Percentiles rank a stretch among this genome's conserved stretches.
Conservation (phyloP, 2,113 vertebrate species). For the Pithys albifrons region DNA sequence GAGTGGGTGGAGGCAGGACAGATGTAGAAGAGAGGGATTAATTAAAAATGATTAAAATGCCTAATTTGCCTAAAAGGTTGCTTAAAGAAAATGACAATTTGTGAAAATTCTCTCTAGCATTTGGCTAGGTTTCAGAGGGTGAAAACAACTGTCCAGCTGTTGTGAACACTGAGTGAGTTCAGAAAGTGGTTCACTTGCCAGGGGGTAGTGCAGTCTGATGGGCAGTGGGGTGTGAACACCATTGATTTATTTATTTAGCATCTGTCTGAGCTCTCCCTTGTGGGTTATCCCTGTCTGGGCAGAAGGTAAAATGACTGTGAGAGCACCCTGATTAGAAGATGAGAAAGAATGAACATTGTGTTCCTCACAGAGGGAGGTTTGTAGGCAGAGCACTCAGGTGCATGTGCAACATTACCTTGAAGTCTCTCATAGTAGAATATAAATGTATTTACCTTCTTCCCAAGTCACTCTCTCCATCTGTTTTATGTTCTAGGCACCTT, state of each 20-base stretch:
- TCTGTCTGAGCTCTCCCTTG: not conserved
- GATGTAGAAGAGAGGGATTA: not conserved
- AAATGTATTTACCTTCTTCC: not conserved
- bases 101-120: not conserved
- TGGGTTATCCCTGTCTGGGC: not conserved
- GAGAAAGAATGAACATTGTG: not conserved
- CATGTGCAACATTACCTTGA: not conserved
- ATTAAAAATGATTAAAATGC: not conserved
- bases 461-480: not conserved
- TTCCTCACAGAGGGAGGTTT: not conserved
- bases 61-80: not conserved
- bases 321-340: not conserved
- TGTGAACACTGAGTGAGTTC: not conserved
- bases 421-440: not conserved
- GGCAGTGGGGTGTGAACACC: not conserved
- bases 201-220: not conserved
- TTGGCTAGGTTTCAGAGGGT: not conserved
- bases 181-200: not conserved
- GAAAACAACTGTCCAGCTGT: not conserved
- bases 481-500: constrained; percentile 26
- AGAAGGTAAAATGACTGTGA: not conserved
- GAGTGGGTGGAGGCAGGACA: not conserved
- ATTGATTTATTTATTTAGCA: not conserved
- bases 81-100: not conserved
- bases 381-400: not conserved